phyloP scores from a whole-genome alignment of 53 echinoderm and acorn worm species.

The Paelopatides confundens region DNA sequence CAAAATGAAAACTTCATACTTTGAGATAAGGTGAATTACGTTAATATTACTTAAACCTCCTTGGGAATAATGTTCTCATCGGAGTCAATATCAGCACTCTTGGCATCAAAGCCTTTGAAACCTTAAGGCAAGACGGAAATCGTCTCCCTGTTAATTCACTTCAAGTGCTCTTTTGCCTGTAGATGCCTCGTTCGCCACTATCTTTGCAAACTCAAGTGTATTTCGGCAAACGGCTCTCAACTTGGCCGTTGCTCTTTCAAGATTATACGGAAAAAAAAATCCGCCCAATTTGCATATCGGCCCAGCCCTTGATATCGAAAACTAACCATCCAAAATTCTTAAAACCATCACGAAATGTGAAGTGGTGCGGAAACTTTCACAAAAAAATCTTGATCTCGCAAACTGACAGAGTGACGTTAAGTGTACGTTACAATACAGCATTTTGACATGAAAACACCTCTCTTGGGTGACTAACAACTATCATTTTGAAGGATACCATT shows the following conservation, averaged over 20 bases:
- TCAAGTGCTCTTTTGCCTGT: slow-evolving; percentile 35
- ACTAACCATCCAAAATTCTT: slow-evolving; percentile 39
- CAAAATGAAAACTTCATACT: not conserved
- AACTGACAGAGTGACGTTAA: slow-evolving; percentile 41
- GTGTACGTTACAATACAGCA: slow-evolving; percentile 5
- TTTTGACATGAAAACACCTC: slow-evolving; percentile 37
- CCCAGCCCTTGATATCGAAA: slow-evolving; percentile 35
- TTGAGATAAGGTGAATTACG: not conserved
- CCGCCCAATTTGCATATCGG: slow-evolving; percentile 33
- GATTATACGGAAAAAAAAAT: slow-evolving; percentile 16
- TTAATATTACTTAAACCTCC: slow-evolving; percentile 18
- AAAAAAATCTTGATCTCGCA: not conserved
- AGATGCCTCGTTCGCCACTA: slow-evolving; percentile 33
- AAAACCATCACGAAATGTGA: slow-evolving; percentile 41
- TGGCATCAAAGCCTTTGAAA: slow-evolving; percentile 8
- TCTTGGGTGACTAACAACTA: slow-evolving; percentile 5
- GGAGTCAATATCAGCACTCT: slow-evolving; percentile 32
- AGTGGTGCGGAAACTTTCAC: slow-evolving; percentile 36
- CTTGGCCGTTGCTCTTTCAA: slow-evolving; percentile 42
- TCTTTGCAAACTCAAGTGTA: slow-evolving; percentile 21
- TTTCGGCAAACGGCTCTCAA: slow-evolving; percentile 39
- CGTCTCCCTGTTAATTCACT: slow-evolving; percentile 47
- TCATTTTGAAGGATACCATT: slow-evolving; percentile 2
- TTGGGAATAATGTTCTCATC: not conserved
- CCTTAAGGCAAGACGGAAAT: slow-evolving; percentile 27